Percentiles rank a stretch among this genome's conserved stretches.
Evolutionary conservation across 1,140 invertebrate species (phyloP).

Genomic region (Ptiloglossa arizonensis): DNA sequence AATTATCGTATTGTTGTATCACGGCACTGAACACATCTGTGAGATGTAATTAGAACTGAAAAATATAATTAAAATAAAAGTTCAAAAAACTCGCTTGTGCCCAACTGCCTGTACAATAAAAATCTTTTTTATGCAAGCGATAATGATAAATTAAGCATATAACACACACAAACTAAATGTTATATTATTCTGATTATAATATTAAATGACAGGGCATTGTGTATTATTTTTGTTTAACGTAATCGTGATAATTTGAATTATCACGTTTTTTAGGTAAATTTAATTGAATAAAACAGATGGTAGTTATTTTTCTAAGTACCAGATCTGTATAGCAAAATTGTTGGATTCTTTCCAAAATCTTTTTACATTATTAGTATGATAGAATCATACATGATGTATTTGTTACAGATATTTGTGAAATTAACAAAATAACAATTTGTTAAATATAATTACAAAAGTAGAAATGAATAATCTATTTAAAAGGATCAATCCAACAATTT

Average conservation of each 20-base stretch:
- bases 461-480: too few relatives aligned
- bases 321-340: not conserved
- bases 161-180: not conserved
- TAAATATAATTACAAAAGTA: slow-evolving; percentile 14
- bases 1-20: not conserved
- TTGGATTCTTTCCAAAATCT: not conserved
- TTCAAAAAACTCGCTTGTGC: not conserved
- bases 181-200: slow-evolving; percentile 6
- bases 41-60: not conserved
- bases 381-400: slow-evolving; percentile 25
- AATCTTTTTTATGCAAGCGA: not conserved
- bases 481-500: slow-evolving; percentile 12
- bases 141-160: not conserved
- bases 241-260: too few relatives aligned
- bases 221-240: not conserved
- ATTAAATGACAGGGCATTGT: slow-evolving; percentile 10
- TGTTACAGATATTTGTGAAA: slow-evolving; percentile 8
- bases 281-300: not conserved
- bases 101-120: not conserved
- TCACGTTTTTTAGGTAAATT: not conserved
- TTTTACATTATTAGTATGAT: slow-evolving; percentile 4
- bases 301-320: not conserved
- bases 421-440: slow-evolving; percentile 14
- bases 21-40: not conserved
- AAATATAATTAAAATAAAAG: not conserved